These are phyloP conservation scores for Monoplex corrugatus DNA, from an alignment of 2,888 invertebrate genomes.

Conservation along the genomic window DNA sequence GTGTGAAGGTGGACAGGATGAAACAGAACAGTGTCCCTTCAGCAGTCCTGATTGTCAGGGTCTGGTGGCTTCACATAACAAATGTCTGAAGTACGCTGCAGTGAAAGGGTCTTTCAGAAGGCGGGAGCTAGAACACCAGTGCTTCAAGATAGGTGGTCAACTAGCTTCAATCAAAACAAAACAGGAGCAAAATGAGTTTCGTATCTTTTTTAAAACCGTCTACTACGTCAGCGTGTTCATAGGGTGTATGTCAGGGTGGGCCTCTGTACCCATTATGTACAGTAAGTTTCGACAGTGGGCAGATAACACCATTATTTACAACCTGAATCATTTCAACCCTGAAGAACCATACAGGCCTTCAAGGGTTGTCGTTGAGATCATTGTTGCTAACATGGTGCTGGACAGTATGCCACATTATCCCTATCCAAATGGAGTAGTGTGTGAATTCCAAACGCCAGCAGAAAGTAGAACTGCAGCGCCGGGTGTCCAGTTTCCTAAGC, in stretches of 20 bases:
- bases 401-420: neutral
- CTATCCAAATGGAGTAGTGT: neutral
- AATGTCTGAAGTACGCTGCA: neutral
- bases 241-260: neutral
- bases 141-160: neutral
- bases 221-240: neutral
- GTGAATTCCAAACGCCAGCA: neutral
- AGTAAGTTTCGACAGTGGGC: neutral
- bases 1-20: slow-evolving; percentile 30
- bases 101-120: too few species aligned
- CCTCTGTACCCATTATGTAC: neutral
- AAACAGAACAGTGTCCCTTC: slow-evolving; percentile 30
- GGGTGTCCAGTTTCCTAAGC: neutral
- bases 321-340: neutral
- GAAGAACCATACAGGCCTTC: neutral
- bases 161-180: neutral
- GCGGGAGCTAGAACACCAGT: neutral
- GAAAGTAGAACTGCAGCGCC: neutral
- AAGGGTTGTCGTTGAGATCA: neutral
- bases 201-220: neutral
- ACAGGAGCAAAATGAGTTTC: neutral
- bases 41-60: slow-evolving; percentile 6
- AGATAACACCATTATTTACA: neutral
- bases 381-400: neutral
- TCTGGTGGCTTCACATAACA: slow-evolving; percentile 19